Conservation (phyloP, 2,888 invertebrate genomes). For the Deroplatys truncata region DNA sequence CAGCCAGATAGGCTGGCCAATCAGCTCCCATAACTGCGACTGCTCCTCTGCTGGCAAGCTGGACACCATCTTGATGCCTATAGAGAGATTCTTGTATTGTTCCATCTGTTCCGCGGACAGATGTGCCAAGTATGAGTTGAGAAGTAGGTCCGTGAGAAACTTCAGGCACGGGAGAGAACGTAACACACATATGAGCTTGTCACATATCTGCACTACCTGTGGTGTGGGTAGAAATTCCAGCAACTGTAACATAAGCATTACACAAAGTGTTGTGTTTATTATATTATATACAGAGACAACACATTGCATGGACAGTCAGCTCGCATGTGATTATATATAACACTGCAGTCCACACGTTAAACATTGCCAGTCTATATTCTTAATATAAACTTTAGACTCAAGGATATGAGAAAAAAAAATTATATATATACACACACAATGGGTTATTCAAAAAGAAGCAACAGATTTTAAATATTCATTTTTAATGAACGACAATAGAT, state of each 20-base stretch:
- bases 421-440: no score
- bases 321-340: no score
- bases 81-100: slow-evolving; percentile 57
- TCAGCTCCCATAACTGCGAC: slow-evolving; percentile 57
- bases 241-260: slow-evolving; percentile 44
- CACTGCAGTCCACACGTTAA: no score
- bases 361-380: no score
- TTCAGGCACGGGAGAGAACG: slow-evolving; percentile 59
- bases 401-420: no score
- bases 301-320: no score
- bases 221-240: slow-evolving; percentile 55
- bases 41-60: slow-evolving; percentile 56
- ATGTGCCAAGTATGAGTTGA: slow-evolving; percentile 31
- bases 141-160: slow-evolving; percentile 60
- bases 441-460: no score
- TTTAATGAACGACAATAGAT: no score
- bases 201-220: slow-evolving; percentile 59
- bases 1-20: slow-evolving; percentile 66
- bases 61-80: slow-evolving; percentile 65
- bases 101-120: slow-evolving; percentile 42
- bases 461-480: no score
- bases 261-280: no score
- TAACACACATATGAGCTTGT: slow-evolving; percentile 58
- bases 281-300: no score
- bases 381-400: no score